Conservation (phyloP, 2,113 vertebrate genomes). For the Osmerus eperlanus region DNA sequence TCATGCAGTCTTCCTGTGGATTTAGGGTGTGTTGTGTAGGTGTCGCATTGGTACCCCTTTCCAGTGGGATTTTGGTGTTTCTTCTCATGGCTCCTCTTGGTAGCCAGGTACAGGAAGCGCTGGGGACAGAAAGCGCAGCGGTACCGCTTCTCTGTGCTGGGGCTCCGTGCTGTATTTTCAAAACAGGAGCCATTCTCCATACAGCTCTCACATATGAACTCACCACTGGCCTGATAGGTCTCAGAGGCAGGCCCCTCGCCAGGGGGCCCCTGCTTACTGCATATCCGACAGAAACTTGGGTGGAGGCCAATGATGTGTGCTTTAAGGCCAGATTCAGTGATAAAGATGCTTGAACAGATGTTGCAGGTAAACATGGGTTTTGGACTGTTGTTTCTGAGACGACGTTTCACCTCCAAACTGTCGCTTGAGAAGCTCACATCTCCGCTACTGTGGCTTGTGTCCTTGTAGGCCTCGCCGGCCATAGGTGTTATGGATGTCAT, state of each 20-base stretch:
- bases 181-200: constrained; percentile 86
- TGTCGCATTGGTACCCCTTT: constrained; percentile 77
- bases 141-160: constrained; percentile 90
- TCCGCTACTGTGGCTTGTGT: constrained; percentile 33
- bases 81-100: constrained; percentile 94
- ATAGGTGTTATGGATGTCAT: constrained; percentile 44
- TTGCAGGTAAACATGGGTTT: constrained; percentile 80
- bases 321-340: constrained; percentile 85
- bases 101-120: constrained; percentile 93
- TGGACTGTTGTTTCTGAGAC: constrained; percentile 71
- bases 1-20: constrained; percentile 79
- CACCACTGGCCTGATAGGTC: constrained; percentile 73
- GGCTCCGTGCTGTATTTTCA: constrained; percentile 82
- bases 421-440: constrained; percentile 65
- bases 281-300: constrained; percentile 86
- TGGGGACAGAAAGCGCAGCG: constrained; percentile 94
- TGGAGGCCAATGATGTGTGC: constrained; percentile 90
- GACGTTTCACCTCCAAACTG: constrained; percentile 60
- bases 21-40: constrained; percentile 83
- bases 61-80: constrained; percentile 80
- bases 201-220: constrained; percentile 89
- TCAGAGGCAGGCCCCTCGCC: constrained; percentile 78
- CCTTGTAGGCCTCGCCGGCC: constrained; percentile 39
- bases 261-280: constrained; percentile 87
- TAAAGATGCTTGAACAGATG: constrained; percentile 88